Conservation (phyloP, 2,888 invertebrate genomes). For the Himalopsyche kuldschensis region DNA sequence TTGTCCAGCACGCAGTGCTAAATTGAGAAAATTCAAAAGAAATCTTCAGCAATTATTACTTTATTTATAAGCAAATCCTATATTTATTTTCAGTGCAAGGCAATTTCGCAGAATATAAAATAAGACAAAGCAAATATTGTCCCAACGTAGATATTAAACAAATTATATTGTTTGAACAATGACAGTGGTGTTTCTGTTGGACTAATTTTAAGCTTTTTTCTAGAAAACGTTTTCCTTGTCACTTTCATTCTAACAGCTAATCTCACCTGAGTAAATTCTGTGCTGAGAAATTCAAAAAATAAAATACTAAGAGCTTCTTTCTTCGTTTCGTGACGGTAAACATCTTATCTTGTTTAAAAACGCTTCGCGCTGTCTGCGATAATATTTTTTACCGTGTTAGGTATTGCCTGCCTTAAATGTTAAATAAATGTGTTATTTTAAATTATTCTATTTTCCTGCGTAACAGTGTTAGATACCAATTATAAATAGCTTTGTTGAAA, state of each 20-base stretch:
- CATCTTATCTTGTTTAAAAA: neutral
- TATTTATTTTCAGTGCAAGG: neutral
- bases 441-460: neutral
- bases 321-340: neutral
- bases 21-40: neutral
- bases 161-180: conserved; percentile 11
- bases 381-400: neutral
- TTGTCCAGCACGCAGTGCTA: too few species aligned
- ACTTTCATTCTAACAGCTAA: neutral
- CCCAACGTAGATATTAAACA: neutral
- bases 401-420: neutral
- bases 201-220: conserved; percentile 27
- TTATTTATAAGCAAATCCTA: neutral
- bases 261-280: neutral
- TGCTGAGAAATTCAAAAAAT: neutral
- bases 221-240: neutral
- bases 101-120: neutral
- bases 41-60: neutral
- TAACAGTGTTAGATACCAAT: neutral
- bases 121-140: neutral
- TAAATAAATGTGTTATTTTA: neutral
- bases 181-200: conserved; percentile 2
- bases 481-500: neutral
- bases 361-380: neutral
- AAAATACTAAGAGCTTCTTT: neutral